These are phyloP conservation scores for Microtus ochrogaster DNA, from an alignment of 2,113 vertebrate species.

Conservation along the genomic window DNA sequence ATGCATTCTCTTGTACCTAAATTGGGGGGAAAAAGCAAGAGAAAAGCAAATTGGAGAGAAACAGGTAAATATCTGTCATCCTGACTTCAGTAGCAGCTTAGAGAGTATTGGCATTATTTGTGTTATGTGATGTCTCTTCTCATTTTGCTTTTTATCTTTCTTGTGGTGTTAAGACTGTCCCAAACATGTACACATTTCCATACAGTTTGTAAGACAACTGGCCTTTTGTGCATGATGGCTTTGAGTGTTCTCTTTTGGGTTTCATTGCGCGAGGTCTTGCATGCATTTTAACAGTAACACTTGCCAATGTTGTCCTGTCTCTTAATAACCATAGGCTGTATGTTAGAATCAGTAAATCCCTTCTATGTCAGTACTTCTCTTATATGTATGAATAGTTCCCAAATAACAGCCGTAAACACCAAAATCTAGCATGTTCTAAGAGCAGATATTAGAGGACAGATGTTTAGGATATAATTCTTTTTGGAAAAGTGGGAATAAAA, in stretches of 20 bases:
- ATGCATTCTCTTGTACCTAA: not conserved
- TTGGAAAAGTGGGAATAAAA: constrained; percentile 42
- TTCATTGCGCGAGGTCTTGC: not conserved
- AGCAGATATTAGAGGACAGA: not conserved
- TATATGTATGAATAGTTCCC: not conserved
- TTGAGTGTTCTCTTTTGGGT: not conserved
- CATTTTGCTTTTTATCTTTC: not conserved
- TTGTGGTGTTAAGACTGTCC: not conserved
- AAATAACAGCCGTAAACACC: not conserved
- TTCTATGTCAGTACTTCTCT: not conserved
- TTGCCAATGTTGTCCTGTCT: not conserved
- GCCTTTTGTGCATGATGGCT: not conserved
- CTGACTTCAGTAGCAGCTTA: not conserved
- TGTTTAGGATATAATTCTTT: not conserved
- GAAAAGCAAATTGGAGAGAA: not conserved
- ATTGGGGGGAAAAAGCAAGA: not conserved
- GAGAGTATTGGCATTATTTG: not conserved
- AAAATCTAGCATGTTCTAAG: not conserved
- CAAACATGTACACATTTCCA: not conserved
- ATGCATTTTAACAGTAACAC: not conserved
- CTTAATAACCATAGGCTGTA: not conserved
- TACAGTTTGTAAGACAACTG: not conserved
- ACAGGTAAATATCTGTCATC: not conserved
- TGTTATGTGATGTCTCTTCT: not conserved
- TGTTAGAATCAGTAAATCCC: not conserved